These are phyloP conservation scores for Eilema griseolum DNA, from an alignment of 2,888 invertebrate species.

Conservation along the genomic window DNA sequence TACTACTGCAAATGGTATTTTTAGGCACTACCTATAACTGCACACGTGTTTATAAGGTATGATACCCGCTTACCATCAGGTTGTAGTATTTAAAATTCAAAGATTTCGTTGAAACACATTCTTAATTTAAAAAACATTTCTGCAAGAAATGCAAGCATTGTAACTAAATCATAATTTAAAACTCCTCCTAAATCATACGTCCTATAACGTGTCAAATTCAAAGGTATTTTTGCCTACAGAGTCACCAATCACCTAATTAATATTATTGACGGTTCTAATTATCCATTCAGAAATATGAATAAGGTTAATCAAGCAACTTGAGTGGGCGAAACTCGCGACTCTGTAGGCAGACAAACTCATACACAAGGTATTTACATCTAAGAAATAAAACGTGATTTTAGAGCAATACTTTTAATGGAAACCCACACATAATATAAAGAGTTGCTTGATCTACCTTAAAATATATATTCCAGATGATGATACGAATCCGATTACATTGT, in stretches of 20 bases:
- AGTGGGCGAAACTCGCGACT: constrained; percentile 78
- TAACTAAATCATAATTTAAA: too few relatives aligned
- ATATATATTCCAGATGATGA: constrained; percentile 31
- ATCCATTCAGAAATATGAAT: constrained; percentile 56
- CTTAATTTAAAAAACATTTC: neutral
- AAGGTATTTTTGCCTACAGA: constrained; percentile 65
- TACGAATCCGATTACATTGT: constrained; percentile 7
- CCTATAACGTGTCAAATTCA: constrained; percentile 14
- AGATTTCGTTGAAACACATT: neutral
- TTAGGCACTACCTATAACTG: too few relatives aligned
- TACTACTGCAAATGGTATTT: neutral
- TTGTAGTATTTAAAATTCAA: neutral
- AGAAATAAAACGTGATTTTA: constrained; percentile 77
- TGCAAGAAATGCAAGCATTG: too few relatives aligned
- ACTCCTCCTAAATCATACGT: too few relatives aligned
- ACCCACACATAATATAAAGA: constrained; percentile 73
- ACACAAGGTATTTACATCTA: constrained; percentile 41
- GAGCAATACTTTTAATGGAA: constrained; percentile 74
- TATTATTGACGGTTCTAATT: constrained; percentile 48
- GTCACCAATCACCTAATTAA: constrained; percentile 65
- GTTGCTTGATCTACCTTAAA: constrained; percentile 85
- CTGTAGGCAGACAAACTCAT: constrained; percentile 64
- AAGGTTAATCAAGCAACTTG: constrained; percentile 84
- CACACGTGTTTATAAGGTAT: neutral
- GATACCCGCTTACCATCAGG: neutral